Conservation (phyloP, 2,113 vertebrate genomes). For the Zosterops japonicus region DNA sequence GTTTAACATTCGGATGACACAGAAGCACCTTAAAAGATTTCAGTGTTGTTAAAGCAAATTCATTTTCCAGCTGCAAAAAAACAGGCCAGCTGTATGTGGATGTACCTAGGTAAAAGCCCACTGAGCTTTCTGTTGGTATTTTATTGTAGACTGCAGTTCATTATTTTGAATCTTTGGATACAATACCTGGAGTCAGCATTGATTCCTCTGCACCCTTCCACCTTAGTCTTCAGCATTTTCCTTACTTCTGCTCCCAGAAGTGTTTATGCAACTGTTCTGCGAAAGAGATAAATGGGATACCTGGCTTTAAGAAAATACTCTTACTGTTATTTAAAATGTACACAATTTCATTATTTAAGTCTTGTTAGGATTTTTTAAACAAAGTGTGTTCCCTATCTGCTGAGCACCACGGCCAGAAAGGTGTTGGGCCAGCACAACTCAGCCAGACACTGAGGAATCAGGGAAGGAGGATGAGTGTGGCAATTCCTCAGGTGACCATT, state of each 20-base stretch:
- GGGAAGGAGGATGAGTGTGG: not conserved
- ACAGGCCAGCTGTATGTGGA: rapidly evolving
- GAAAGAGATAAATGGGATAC: not conserved
- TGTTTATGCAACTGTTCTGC: not conserved
- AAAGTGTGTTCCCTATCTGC: not conserved
- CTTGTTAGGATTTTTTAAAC: not conserved
- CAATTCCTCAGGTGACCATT: not conserved
- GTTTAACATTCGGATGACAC: not conserved
- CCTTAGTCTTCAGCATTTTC: not conserved
- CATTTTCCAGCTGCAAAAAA: not conserved
- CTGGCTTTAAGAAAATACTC: not conserved
- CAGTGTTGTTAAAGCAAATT: not conserved
- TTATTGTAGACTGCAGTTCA: not conserved
- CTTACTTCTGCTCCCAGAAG: not conserved
- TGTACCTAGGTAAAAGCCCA: not conserved
- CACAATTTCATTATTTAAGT: not conserved
- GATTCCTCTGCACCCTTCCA: not conserved
- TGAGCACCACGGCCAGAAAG: not conserved
- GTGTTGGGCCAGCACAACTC: not conserved
- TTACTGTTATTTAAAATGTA: not conserved
- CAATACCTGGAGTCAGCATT: not conserved
- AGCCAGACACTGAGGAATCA: not conserved
- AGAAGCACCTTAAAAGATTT: not conserved
- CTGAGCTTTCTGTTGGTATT: not conserved
- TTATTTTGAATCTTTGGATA: not conserved